These are phyloP conservation scores for Thysanoteuthis rhombus DNA, from an alignment of 2,888 invertebrate genomes.

Conservation along the genomic window DNA sequence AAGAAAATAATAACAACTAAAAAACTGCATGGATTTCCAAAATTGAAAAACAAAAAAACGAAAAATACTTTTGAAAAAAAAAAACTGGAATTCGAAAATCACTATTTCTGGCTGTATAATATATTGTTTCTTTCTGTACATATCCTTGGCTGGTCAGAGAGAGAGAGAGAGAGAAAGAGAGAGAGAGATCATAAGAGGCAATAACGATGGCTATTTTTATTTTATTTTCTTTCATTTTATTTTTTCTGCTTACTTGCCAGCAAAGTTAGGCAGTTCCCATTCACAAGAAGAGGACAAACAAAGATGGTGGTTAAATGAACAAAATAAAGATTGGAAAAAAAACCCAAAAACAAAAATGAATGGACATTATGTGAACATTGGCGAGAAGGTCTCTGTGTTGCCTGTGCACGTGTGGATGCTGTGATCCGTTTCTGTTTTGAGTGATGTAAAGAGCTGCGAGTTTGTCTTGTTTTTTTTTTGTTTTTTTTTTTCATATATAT, in stretches of 20 bases:
- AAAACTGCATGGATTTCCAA: slow-evolving; percentile 27
- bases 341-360: background rate
- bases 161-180: background rate
- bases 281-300: background rate
- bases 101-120: slow-evolving; percentile 19
- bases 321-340: background rate
- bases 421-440: background rate
- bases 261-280: background rate
- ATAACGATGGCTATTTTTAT: background rate
- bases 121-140: background rate
- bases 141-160: slow-evolving; percentile 15
- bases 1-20: background rate
- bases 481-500: background rate
- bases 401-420: background rate
- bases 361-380: background rate
- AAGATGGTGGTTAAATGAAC: background rate
- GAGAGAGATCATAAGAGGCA: background rate
- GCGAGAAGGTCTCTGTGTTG: background rate
- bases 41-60: background rate
- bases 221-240: background rate
- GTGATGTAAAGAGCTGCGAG: background rate
- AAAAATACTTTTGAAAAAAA: background rate
- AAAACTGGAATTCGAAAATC: background rate
- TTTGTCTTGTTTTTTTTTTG: background rate
- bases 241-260: background rate